Evolutionary conservation across 1,140 invertebrate genomes (phyloP).

Genomic region (Zeugodacus cucurbitae): DNA sequence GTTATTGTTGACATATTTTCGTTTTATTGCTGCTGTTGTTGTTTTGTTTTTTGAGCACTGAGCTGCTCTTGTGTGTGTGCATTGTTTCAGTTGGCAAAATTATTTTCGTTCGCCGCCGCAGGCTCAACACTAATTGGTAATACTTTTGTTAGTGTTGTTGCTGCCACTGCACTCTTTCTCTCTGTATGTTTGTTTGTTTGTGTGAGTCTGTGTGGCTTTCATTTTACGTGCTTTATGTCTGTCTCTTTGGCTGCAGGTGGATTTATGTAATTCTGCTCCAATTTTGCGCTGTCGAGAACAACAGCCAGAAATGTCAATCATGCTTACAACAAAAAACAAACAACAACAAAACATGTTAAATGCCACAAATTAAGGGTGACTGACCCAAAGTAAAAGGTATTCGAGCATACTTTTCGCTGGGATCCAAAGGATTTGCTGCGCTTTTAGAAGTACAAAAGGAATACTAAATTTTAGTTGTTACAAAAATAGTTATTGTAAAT

Average conservation of each 20-base stretch:
- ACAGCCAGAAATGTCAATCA: background rate
- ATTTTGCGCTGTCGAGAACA: background rate
- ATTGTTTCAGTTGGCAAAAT: background rate
- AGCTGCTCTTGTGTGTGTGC: background rate
- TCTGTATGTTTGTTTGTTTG: background rate
- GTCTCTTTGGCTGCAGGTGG: slow-evolving; percentile 15
- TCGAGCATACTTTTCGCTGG: background rate
- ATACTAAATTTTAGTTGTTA: background rate
- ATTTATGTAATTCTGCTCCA: slow-evolving; percentile 12
- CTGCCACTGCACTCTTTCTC: background rate
- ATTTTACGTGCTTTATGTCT: background rate
- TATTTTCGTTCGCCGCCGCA: background rate
- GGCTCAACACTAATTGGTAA: slow-evolving; percentile 19
- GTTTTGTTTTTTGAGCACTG: background rate
- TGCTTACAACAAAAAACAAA: slow-evolving; percentile 11
- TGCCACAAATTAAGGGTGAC: background rate
- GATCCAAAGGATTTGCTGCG: background rate
- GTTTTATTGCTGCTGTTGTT: background rate
- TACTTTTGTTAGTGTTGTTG: background rate
- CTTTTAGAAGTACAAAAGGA: background rate
- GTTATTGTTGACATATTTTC: background rate
- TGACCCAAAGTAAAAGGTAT: background rate
- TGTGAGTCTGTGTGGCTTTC: background rate
- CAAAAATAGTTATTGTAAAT: background rate
- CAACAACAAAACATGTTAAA: background rate